These are phyloP conservation scores for Chrosomus eos DNA, from an alignment of 2,797 vertebrate species.

Conservation along the genomic window DNA sequence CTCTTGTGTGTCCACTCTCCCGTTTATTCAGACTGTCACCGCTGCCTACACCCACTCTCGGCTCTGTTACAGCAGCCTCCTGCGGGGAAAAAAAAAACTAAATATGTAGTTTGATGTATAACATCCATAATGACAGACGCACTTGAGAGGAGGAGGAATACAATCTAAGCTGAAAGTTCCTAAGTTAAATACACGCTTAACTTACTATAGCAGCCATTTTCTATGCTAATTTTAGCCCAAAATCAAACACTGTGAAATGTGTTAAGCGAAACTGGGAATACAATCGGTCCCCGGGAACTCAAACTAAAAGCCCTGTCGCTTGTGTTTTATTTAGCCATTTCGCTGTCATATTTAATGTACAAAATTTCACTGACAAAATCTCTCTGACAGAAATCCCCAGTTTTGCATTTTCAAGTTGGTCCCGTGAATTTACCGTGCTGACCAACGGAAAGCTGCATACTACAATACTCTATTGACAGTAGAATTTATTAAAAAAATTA, in stretches of 20 bases:
- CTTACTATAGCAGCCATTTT: background rate
- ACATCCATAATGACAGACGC: constrained; percentile 1
- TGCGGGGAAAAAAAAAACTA: background rate
- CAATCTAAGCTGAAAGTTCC: background rate
- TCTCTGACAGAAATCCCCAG: background rate
- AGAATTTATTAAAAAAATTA: too few relatives aligned
- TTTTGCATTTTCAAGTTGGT: background rate
- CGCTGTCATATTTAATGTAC: background rate
- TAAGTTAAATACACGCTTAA: background rate
- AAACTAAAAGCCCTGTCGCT: background rate
- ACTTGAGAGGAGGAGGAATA: constrained; percentile 12
- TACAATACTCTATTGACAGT: too few relatives aligned
- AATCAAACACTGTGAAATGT: background rate
- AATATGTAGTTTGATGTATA: background rate
- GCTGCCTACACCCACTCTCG: background rate
- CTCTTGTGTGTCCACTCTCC: constrained; percentile 28
- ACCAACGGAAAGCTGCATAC: too few relatives aligned
- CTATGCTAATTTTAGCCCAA: background rate
- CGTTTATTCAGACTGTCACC: constrained; percentile 24
- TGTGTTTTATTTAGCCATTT: background rate
- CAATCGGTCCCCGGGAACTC: background rate
- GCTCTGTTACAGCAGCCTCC: background rate
- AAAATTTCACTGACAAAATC: background rate
- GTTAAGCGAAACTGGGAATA: background rate
- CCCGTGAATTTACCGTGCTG: too few relatives aligned